Conservation (phyloP, 1,140 invertebrate species). For the Nasonia vitripennis region DNA sequence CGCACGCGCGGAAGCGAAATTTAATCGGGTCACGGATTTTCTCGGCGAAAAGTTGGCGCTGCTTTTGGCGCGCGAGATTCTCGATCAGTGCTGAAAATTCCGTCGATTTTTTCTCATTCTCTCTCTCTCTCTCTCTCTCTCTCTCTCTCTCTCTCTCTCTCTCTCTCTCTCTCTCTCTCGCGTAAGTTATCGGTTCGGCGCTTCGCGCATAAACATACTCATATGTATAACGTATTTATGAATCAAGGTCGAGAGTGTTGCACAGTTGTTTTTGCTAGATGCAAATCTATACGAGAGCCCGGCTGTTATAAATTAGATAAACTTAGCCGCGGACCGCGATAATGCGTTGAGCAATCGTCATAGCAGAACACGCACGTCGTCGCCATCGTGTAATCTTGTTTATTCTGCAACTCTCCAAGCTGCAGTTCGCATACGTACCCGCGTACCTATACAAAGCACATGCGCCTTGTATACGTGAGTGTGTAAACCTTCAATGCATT, state of each 20-base stretch:
- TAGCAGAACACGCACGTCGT: neutral
- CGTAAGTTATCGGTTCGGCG: neutral
- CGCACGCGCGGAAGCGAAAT: neutral
- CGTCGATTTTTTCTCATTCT: neutral
- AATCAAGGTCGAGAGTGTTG: neutral
- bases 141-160: neutral
- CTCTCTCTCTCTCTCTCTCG: neutral
- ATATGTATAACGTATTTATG: neutral
- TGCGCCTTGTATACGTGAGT: no score
- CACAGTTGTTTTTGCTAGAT: neutral
- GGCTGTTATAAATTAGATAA: conserved; percentile 15
- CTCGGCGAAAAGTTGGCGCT: neutral
- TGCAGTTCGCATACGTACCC: neutral
- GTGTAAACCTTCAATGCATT: no score
- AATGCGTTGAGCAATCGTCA: neutral
- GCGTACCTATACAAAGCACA: neutral
- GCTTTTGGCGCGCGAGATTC: neutral
- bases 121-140: neutral
- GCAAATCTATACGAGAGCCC: neutral
- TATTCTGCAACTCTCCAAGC: neutral
- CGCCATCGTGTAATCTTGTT: neutral
- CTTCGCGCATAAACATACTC: neutral
- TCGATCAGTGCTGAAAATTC: neutral
- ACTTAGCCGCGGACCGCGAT: neutral
- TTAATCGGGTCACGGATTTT: conserved; percentile 19